phyloP scores from a whole-genome alignment of 2,113 vertebrate genomes.

The Fregetta grallaria region DNA sequence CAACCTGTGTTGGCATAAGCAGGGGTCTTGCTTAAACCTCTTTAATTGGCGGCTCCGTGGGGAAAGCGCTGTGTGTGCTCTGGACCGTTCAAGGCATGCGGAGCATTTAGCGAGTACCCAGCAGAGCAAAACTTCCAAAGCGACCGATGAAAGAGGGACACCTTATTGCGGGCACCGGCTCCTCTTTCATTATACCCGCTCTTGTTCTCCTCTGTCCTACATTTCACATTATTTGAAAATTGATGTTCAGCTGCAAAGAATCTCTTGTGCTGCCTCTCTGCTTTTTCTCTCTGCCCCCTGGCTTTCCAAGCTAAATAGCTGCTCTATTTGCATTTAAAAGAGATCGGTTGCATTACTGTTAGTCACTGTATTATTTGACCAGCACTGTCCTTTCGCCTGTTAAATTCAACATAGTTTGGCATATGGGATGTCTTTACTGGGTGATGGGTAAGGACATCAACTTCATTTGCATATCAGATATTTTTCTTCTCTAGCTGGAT shows the following conservation, averaged over 20 bases:
- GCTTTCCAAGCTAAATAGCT: neutral
- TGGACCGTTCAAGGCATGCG: neutral
- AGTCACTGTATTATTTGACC: neutral
- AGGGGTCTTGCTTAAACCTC: neutral
- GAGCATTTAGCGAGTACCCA: neutral
- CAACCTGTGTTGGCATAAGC: neutral
- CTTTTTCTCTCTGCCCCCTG: neutral
- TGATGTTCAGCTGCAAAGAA: neutral
- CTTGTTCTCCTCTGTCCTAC: neutral
- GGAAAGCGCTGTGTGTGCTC: neutral
- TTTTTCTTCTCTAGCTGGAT: neutral
- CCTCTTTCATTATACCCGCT: neutral
- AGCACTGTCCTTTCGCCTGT: rapidly evolving
- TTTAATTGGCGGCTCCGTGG: neutral
- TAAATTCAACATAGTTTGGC: neutral
- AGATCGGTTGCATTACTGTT: neutral
- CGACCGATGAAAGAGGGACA: neutral
- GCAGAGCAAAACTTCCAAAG: neutral
- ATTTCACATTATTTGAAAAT: neutral
- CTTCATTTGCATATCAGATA: neutral
- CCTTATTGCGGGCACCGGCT: neutral
- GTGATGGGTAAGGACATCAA: neutral
- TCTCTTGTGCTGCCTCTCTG: neutral
- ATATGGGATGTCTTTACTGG: neutral
- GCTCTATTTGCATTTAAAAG: constrained; percentile 1